Conservation (phyloP, 92 coral and sea anemone species). For the Epizoanthus ramosus region DNA sequence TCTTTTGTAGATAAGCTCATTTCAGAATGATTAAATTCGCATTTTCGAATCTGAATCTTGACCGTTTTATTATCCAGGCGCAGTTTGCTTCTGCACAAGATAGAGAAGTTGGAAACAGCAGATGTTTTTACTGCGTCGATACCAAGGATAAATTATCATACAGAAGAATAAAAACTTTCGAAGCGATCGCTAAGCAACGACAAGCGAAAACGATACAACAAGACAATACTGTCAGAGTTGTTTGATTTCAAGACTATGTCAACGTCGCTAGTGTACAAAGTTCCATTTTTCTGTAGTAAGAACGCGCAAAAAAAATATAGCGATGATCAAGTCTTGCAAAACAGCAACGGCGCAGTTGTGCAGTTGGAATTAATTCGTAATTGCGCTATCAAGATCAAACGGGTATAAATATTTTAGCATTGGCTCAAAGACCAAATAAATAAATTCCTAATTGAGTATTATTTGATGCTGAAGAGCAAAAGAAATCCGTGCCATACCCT, state of each 20-base stretch:
- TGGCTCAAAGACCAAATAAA: constrained; percentile 75
- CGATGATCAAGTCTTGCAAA: constrained; percentile 26
- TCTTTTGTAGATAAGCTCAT: constrained; percentile 34
- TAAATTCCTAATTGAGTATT: constrained; percentile 77
- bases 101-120: constrained; percentile 43
- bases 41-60: not conserved
- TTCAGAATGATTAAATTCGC: constrained; percentile 36
- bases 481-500: constrained; percentile 47
- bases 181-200: constrained; percentile 61
- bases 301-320: constrained; percentile 3
- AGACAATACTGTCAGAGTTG: constrained; percentile 9
- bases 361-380: constrained; percentile 59
- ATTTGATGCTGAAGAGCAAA: constrained; percentile 52
- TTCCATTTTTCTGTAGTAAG: constrained; percentile 1
- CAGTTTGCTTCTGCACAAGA: constrained; percentile 26
- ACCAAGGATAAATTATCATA: constrained; percentile 43
- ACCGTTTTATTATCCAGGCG: constrained; percentile 16
- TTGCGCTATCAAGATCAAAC: constrained; percentile 64
- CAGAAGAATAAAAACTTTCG: constrained; percentile 55
- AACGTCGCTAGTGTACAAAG: constrained; percentile 1
- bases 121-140: constrained; percentile 50
- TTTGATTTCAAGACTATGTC: not conserved
- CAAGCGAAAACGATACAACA: constrained; percentile 42
- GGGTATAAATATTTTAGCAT: constrained; percentile 75
- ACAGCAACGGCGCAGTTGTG: constrained; percentile 50